A percentile compares a stretch with the other conserved stretches of the same genome.
Conservation (phyloP, 1,140 invertebrate genomes). For the Centruroides sculpturatus region DNA sequence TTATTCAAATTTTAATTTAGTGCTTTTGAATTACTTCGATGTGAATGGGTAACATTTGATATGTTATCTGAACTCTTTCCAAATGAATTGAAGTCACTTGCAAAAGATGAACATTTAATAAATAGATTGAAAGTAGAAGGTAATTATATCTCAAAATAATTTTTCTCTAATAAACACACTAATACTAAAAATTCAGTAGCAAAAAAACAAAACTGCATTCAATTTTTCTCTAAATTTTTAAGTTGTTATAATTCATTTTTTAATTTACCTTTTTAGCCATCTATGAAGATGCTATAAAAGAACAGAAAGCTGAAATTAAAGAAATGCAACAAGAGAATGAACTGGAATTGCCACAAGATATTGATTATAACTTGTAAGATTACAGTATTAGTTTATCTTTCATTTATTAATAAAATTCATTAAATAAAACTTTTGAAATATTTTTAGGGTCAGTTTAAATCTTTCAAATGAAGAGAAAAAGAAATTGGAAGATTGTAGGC, state of each 20-base stretch:
- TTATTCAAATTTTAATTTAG: neutral
- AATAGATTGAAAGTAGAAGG: slow-evolving; percentile 43
- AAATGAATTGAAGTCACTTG: slow-evolving; percentile 7
- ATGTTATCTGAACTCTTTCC: slow-evolving; percentile 3
- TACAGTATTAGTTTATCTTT: slow-evolving; percentile 12
- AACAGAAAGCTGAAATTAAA: slow-evolving; percentile 47
- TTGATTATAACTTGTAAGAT: slow-evolving; percentile 52
- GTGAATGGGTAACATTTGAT: neutral
- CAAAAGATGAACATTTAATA: slow-evolving; percentile 17
- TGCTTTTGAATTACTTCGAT: neutral
- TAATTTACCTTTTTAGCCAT: slow-evolving; percentile 27
- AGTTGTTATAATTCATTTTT: neutral
- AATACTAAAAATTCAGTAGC: neutral
- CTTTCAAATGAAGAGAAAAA: slow-evolving; percentile 49
- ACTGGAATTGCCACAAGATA: slow-evolving; percentile 47
- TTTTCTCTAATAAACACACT: neutral
- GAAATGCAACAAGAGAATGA: slow-evolving; percentile 52
- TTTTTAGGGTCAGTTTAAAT: slow-evolving; percentile 34
- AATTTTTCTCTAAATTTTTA: neutral
- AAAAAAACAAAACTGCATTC: neutral
- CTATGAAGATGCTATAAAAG: slow-evolving; percentile 41
- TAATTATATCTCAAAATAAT: slow-evolving; percentile 3
- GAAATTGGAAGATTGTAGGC: slow-evolving; percentile 48
- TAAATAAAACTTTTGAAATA: slow-evolving; percentile 10
- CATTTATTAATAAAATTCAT: slow-evolving; percentile 1